Conservation (phyloP, 2,888 invertebrate genomes). For the Branchellion lobata region DNA sequence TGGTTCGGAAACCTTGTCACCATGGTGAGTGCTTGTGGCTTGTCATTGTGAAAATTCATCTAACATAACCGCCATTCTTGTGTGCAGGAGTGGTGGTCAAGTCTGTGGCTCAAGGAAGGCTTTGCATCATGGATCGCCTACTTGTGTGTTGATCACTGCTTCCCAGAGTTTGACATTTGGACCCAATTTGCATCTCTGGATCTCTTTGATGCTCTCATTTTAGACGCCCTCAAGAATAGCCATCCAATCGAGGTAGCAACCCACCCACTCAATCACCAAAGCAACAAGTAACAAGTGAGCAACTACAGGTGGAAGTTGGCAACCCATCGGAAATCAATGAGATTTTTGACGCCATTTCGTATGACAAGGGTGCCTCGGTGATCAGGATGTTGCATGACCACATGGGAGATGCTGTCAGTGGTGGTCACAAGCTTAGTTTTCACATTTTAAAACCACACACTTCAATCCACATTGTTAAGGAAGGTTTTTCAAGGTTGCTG, state of each 20-base stretch:
- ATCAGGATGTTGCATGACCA: slow-evolving; percentile 91
- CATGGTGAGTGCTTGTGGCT: slow-evolving; percentile 68
- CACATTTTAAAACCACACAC: background rate
- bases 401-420: slow-evolving; percentile 76
- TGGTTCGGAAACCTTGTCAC: slow-evolving; percentile 98
- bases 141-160: slow-evolving; percentile 84
- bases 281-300: background rate
- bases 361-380: slow-evolving; percentile 90
- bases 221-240: slow-evolving; percentile 82
- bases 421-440: background rate
- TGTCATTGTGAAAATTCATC: too few species aligned
- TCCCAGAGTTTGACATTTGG: slow-evolving; percentile 95
- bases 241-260: slow-evolving; percentile 87
- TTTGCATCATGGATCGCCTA: slow-evolving; percentile 95
- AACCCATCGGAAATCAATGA: slow-evolving; percentile 94
- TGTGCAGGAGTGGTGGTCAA: slow-evolving; percentile 93
- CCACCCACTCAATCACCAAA: background rate
- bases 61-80: too few species aligned
- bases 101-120: slow-evolving; percentile 90
- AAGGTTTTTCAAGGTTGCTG: background rate
- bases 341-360: slow-evolving; percentile 95
- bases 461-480: background rate
- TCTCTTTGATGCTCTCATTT: slow-evolving; percentile 74
- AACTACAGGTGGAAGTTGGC: slow-evolving; percentile 74
- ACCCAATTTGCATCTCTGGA: slow-evolving; percentile 90